A percentile compares a stretch with the other conserved stretches of the same genome.
Conservation (phyloP, 2,888 invertebrate genomes). For the Panopea generosa region DNA sequence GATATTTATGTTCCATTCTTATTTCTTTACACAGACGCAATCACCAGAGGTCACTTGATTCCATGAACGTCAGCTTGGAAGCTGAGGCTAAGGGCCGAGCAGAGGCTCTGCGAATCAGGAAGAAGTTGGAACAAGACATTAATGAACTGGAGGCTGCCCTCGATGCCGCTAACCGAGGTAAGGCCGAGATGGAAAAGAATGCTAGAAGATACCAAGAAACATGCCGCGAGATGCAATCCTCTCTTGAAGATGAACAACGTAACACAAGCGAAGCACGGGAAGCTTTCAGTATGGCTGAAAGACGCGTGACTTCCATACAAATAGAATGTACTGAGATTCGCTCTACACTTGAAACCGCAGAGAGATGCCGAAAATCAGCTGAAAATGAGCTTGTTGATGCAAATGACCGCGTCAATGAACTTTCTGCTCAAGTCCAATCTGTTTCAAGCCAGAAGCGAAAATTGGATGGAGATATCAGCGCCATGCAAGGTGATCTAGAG, state of each 20-base stretch:
- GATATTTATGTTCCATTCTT: too few species aligned
- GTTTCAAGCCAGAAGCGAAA: conserved; percentile 99
- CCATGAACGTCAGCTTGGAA: conserved; percentile 99
- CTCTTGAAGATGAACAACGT: conserved; percentile 99
- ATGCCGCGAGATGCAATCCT: conserved; percentile 95
- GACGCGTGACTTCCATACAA: conserved; percentile 98
- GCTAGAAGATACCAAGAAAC: conserved; percentile 99
- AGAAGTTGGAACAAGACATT: conserved; percentile 99
- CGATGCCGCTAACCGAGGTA: conserved; percentile 99
- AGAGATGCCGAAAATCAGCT: conserved; percentile 98
- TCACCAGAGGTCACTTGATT: conserved; percentile 99
- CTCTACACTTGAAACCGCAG: conserved; percentile 95
- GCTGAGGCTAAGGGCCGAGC: conserved; percentile 99
- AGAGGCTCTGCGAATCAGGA: conserved; percentile 99
- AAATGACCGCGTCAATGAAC: conserved; percentile 98
- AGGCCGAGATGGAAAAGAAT: conserved; percentile 99
- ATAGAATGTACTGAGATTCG: conserved; percentile 99
- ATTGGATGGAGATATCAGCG: conserved; percentile 98
- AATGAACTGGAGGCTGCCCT: conserved; percentile 99
- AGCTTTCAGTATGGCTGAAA: conserved; percentile 98
- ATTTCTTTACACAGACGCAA: conserved; percentile 91
- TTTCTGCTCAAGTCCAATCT: conserved; percentile 96
- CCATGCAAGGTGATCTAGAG: conserved; percentile 98
- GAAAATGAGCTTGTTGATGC: conserved; percentile 99
- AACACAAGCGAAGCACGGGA: conserved; percentile 99